Percentiles rank a stretch among this genome's conserved stretches.
Evolutionary conservation across 1,140 invertebrate species (phyloP).

Genomic region (Meloidogyne floridensis): DNA sequence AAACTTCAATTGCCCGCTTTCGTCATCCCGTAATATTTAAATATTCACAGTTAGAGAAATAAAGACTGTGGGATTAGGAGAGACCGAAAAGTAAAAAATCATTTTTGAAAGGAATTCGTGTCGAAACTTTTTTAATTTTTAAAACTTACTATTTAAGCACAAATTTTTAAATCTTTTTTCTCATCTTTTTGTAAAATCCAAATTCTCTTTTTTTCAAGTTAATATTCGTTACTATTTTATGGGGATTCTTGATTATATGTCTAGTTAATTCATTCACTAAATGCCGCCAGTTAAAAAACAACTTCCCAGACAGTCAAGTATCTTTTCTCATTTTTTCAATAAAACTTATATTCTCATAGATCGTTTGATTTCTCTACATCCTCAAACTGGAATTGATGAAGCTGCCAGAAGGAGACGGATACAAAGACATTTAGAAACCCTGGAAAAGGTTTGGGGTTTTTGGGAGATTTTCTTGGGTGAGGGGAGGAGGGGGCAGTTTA

Average conservation of each 20-base stretch:
- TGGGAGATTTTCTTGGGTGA: not conserved
- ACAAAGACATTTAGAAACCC: constrained; percentile 31
- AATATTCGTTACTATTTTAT: no score
- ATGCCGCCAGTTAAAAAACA: not conserved
- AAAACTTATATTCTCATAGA: not conserved
- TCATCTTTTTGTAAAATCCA: not conserved
- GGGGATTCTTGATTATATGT: not conserved
- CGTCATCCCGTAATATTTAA: no score
- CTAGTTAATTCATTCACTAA: no score
- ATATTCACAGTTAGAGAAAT: no score
- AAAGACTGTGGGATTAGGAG: no score
- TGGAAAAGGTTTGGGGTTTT: constrained; percentile 33
- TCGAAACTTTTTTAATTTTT: no score
- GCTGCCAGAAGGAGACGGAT: constrained; percentile 23
- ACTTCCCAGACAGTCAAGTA: constrained; percentile 14
- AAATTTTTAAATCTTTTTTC: not conserved
- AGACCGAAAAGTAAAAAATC: no score
- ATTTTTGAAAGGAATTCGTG: no score
- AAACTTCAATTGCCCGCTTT: no score
- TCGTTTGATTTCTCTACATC: constrained; percentile 26
- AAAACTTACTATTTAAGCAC: no score
- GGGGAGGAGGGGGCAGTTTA: no score
- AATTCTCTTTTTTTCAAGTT: not conserved
- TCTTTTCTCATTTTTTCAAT: not conserved
- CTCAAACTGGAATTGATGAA: constrained; percentile 26